phyloP scores from a whole-genome alignment of 2,888 invertebrate species.

The Drosophila suboccidentalis region DNA sequence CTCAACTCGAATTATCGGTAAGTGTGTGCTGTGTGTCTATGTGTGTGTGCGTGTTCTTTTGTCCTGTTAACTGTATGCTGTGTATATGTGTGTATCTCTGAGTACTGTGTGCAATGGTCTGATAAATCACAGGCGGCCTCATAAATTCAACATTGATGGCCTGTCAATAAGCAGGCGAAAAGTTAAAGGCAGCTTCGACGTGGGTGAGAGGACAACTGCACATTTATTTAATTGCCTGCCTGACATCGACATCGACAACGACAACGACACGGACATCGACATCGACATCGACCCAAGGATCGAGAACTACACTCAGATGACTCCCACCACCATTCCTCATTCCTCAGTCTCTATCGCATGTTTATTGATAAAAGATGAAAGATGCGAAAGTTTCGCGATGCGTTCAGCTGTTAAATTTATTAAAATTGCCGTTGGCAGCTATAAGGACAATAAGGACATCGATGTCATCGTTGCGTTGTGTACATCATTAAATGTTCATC shows the following conservation, averaged over 20 bases:
- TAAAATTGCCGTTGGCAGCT: constrained; percentile 72
- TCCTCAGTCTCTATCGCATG: constrained; percentile 35
- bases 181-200: constrained; percentile 42
- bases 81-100: constrained; percentile 2
- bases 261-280: constrained; percentile 13
- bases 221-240: constrained; percentile 77
- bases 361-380: constrained; percentile 79
- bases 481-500: constrained; percentile 81
- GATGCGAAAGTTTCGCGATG: constrained; percentile 68
- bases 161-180: constrained; percentile 74
- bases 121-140: constrained; percentile 76
- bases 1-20: constrained; percentile 94
- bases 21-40: constrained; percentile 79
- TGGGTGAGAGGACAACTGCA: constrained; percentile 45
- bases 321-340: not conserved
- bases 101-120: constrained; percentile 71
- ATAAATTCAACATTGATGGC: constrained; percentile 76
- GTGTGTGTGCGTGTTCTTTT: constrained; percentile 10
- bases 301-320: constrained; percentile 26
- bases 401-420: constrained; percentile 80
- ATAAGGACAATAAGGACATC: constrained; percentile 38
- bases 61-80: constrained; percentile 8
- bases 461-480: constrained; percentile 59
- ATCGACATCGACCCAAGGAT: constrained; percentile 55
- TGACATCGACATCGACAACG: constrained; percentile 58